These are phyloP conservation scores for Sinonovacula constricta DNA, from an alignment of 1,140 invertebrate genomes.

Conservation along the genomic window DNA sequence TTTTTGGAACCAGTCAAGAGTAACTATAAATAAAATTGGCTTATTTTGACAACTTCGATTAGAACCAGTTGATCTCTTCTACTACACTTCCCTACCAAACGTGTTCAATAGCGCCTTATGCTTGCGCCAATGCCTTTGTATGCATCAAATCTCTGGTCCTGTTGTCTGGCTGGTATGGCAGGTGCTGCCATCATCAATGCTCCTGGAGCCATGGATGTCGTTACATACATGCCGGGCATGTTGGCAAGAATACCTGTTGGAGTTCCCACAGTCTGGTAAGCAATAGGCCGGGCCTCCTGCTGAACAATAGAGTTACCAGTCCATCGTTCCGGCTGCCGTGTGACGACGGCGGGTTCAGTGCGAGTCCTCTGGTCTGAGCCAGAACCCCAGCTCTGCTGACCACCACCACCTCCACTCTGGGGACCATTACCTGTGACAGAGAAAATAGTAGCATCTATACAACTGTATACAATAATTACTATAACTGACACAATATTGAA, in stretches of 20 bases:
- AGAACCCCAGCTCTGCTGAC: constrained; percentile 22
- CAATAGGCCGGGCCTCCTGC: constrained; percentile 37
- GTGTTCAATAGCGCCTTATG: constrained; percentile 35
- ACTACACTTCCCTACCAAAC: not conserved
- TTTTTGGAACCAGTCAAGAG: too few relatives aligned
- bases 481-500: too few relatives aligned
- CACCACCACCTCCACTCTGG: constrained; percentile 15
- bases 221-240: constrained; percentile 50
- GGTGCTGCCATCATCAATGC: constrained; percentile 50
- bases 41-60: too few relatives aligned
- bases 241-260: constrained; percentile 43
- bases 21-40: too few relatives aligned
- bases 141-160: constrained; percentile 53
- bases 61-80: too few relatives aligned
- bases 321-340: constrained; percentile 44
- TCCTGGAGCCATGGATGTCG: constrained; percentile 49
- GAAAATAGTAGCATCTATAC: too few relatives aligned
- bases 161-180: constrained; percentile 16
- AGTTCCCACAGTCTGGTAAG: constrained; percentile 47
- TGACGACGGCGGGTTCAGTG: constrained; percentile 12
- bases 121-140: constrained; percentile 41
- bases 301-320: constrained; percentile 45
- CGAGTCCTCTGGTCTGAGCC: not conserved
- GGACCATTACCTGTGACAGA: constrained; percentile 17
- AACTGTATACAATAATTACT: too few relatives aligned